Evolutionary conservation across 2,888 invertebrate genomes (phyloP).

Genomic region (Ligdia adustata): DNA sequence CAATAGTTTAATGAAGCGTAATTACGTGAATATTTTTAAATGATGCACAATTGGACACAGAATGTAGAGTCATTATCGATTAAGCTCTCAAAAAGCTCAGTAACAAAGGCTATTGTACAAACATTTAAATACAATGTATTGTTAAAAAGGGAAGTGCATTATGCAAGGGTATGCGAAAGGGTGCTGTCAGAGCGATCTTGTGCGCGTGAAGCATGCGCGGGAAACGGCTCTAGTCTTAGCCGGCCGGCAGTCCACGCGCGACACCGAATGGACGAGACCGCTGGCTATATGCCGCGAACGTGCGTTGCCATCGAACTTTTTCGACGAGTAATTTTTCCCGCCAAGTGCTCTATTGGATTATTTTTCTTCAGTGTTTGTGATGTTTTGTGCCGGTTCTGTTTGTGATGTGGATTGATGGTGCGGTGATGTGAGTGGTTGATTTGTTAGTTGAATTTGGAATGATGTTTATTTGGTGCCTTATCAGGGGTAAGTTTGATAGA

Average conservation of each 20-base stretch:
- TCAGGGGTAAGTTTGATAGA: conserved; percentile 34
- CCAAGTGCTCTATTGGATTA: conserved; percentile 52
- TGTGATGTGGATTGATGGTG: conserved; percentile 52
- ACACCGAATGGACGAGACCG: conserved; percentile 51
- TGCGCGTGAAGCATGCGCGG: conserved; percentile 76
- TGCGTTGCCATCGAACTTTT: conserved; percentile 66
- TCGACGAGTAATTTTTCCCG: conserved; percentile 67
- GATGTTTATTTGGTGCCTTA: conserved; percentile 29
- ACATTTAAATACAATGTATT: conserved; percentile 40
- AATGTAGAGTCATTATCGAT: conserved; percentile 16
- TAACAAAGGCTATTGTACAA: conserved; percentile 32
- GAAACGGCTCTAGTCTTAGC: conserved; percentile 46
- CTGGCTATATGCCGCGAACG: conserved; percentile 42
- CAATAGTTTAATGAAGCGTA: too few species aligned
- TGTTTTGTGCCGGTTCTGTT: conserved; percentile 53
- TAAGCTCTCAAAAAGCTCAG: conserved; percentile 16
- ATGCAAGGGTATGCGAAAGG: conserved; percentile 54
- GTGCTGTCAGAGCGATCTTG: conserved; percentile 52
- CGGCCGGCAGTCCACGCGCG: conserved; percentile 69
- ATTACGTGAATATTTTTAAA: too few species aligned
- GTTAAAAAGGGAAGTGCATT: conserved; percentile 47
- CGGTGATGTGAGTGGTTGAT: conserved; percentile 48
- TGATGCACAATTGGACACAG: too few species aligned
- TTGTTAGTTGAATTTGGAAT: conserved; percentile 54
- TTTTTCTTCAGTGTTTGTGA: conserved; percentile 47